Evolutionary conservation across 2,113 vertebrate species (phyloP), one percentile per base, ranked within the genome.

Genomic region (Mirounga angustirostris): DNA sequence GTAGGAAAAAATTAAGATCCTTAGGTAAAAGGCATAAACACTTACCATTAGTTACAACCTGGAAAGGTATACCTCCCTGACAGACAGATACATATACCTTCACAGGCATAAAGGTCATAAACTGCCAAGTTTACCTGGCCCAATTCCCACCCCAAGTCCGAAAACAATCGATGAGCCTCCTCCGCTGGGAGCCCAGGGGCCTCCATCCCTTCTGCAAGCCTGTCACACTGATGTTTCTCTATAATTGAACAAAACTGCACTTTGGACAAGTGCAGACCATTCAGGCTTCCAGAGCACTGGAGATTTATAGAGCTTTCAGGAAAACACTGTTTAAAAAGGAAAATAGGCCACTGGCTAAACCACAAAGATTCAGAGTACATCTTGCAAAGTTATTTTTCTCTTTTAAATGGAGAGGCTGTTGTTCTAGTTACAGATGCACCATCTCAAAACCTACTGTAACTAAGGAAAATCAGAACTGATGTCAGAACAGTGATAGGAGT

Each of bases 261-360:
- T 97, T 22, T 73, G 76, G 93, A 92, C 71, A 81, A 84, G 63
- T 3, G 16, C 28, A 88, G 43, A 40, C 69, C 78, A 80, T 16
- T 63, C 81, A 43, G 82, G 30, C 79, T 78, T 46, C 36, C 36
- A 50, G 33, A 96, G 71, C 15, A 24, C 80, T 56, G 2, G 24
- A 83, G 90, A 82, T 82, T 92, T 90, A 91, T 63, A 91, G 43
- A 87, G 76, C 63, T 93, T 95, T 79, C 6, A 0, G 90, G 73
- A 74, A 82, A 92, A 56, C 22, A 16, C 50, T 81, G 28, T 78
- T 93, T 87, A 69, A 78, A 95, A 93, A 87, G 79, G 90, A 93
- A 96, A 97, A 87, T 0, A 52, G 97, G 87, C 36, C 95, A 87
- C 8, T 84, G 56, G 81, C 90, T 92, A 76, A 96, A 71, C 73